Base-by-base conservation (phyloP, 1,140 invertebrate species). In the Sminthurinus signatus region DNA sequence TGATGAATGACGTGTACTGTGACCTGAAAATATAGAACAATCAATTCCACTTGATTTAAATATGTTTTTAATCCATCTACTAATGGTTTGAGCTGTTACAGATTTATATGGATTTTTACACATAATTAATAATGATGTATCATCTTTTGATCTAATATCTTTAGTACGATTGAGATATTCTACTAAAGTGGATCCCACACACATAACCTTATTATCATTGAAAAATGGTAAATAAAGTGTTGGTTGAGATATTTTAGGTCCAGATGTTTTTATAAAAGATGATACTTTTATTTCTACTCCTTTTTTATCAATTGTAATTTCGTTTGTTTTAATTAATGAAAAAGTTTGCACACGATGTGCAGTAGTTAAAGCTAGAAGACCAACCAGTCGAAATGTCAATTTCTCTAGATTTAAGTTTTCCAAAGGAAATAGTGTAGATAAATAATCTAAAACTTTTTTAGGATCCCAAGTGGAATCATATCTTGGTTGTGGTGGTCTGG, bases 341-440 rank as follows among this genome's bases (percentile, higher is more conserved):
- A 68, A 48, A 0, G 62, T 68, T 46, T 68, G 66, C 5, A 63
- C 51, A 21, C 61, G 28, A 25, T 68, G 62, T 23, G 21, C 66
- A 1, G 60, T 60, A 5, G 19, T 1, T 4, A 68, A 25, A 21
- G 58, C 42, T 15, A 68, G 12, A 15, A 68, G 28, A 1, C 32
- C 61, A 14, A 60, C 48, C 23, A 63, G 19, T 42, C 64, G 63
- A 4, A 46, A 46, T 4, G 61, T 46, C 15, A 68, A 14, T n/a
- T 64, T 19, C 25, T 48, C 51, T 1, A 64, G 36, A 21, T 12
- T 8, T 23, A 67, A 39, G 23, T 23, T 19, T 12, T 56, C 29
- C 36, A 52, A 55, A 3, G 15, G 5, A 12, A 3, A 0, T 57
- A 62, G 59, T 4, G 14, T 31, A n/a, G 17, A n/a, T 32, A 68